These are phyloP conservation scores for Parazoanthus swiftii DNA, from an alignment of 92 coral and sea anemone species.

Conservation along the genomic window DNA sequence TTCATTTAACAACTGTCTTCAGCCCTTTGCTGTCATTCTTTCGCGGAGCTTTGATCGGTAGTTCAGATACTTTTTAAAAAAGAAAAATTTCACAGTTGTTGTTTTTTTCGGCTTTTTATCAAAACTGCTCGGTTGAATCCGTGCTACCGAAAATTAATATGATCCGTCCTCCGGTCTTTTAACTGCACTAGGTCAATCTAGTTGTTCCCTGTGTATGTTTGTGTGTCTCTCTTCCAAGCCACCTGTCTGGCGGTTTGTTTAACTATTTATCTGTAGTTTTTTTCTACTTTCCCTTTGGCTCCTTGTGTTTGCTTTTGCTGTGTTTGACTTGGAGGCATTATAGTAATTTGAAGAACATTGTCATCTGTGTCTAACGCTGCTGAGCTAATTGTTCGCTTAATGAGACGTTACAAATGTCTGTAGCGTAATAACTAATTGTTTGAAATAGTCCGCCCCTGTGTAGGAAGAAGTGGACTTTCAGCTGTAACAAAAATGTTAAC, in stretches of 20 bases:
- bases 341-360: conserved; percentile 21
- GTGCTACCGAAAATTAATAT: too few relatives aligned
- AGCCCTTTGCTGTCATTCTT: too few relatives aligned
- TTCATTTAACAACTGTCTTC: too few relatives aligned
- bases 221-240: background rate
- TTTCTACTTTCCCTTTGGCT: background rate
- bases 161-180: too few relatives aligned
- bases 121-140: too few relatives aligned
- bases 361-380: conserved; percentile 37
- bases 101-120: too few relatives aligned
- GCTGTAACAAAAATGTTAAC: conserved; percentile 1
- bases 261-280: background rate
- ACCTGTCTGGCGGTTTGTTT: background rate
- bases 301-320: background rate
- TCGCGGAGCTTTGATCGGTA: too few relatives aligned
- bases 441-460: background rate
- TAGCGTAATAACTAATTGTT: background rate
- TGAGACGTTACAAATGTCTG: background rate
- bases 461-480: background rate
- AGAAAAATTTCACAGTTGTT: too few relatives aligned
- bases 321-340: background rate
- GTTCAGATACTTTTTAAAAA: too few relatives aligned
- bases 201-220: too few relatives aligned
- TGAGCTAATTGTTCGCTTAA: conserved; percentile 33
- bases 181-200: too few relatives aligned